Evolutionary conservation across 2,113 vertebrate species (phyloP).

Genomic region (Tiliqua scincoides): DNA sequence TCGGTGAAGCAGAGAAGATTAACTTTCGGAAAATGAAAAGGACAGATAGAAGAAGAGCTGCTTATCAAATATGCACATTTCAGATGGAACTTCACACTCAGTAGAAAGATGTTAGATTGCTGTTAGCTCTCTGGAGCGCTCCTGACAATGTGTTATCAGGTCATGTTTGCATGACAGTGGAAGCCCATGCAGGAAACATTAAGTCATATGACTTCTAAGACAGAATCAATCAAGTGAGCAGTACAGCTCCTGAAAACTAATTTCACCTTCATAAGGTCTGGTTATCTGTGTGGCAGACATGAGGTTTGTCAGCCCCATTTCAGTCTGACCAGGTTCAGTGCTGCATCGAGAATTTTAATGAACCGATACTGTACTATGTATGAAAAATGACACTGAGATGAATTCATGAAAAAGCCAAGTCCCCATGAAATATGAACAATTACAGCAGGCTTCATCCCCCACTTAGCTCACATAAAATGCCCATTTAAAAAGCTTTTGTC

Average conservation of each 20-base stretch:
- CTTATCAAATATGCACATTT: conserved; percentile 86
- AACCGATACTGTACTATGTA: conserved; percentile 72
- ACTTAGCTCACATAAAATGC: conserved; percentile 69
- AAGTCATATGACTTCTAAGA: conserved; percentile 81
- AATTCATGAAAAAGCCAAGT: conserved; percentile 73
- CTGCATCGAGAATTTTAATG: conserved; percentile 80
- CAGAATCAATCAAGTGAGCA: conserved; percentile 82
- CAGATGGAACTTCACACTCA: conserved; percentile 81
- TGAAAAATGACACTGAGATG: conserved; percentile 77
- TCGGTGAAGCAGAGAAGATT: conserved; percentile 75
- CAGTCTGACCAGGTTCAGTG: conserved; percentile 72
- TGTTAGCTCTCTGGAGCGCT: conserved; percentile 78
- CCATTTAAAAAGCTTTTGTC: conserved; percentile 68
- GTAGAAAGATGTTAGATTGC: conserved; percentile 85
- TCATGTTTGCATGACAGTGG: conserved; percentile 84
- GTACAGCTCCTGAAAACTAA: conserved; percentile 81
- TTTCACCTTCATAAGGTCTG: conserved; percentile 83
- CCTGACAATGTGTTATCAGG: conserved; percentile 84
- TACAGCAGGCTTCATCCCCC: conserved; percentile 57
- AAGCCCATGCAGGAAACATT: conserved; percentile 83
- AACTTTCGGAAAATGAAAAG: conserved; percentile 80
- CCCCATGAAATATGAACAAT: conserved; percentile 75
- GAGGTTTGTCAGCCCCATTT: conserved; percentile 77
- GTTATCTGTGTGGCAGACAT: conserved; percentile 78
- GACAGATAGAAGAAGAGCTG: conserved; percentile 71